These are phyloP conservation scores for Drosophila auraria DNA, from an alignment of 1,140 invertebrate species.

Conservation along the genomic window DNA sequence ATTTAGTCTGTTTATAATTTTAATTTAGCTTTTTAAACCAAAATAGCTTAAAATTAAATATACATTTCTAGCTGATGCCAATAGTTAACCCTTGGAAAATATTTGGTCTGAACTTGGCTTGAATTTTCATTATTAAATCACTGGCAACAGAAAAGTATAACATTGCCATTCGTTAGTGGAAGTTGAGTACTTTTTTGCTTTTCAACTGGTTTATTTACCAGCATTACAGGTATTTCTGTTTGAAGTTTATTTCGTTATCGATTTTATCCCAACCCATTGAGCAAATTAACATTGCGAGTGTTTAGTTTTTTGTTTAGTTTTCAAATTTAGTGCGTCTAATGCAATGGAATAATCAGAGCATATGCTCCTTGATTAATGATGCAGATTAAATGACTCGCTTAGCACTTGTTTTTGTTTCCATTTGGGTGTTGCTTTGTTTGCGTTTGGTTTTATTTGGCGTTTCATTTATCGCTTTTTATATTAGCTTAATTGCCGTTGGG, in stretches of 20 bases:
- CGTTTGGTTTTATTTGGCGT: constrained; percentile 21
- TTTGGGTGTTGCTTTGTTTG: constrained; percentile 26
- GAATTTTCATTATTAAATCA: constrained; percentile 32
- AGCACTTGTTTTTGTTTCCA: constrained; percentile 30
- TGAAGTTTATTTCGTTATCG: constrained; percentile 51
- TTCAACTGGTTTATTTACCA: constrained; percentile 49
- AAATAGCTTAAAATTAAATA: background rate
- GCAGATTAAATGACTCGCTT: constrained; percentile 67
- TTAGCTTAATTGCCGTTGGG: constrained; percentile 52
- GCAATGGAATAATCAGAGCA: constrained; percentile 61
- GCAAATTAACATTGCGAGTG: constrained; percentile 44
- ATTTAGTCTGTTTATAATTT: background rate
- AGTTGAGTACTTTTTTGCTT: constrained; percentile 47
- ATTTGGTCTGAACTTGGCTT: too few species aligned
- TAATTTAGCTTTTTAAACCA: too few species aligned
- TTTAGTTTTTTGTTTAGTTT: constrained; percentile 13
- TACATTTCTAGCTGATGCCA: background rate
- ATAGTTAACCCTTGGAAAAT: too few species aligned
- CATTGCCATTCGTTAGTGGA: constrained; percentile 43
- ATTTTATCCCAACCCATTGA: constrained; percentile 49
- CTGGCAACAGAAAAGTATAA: constrained; percentile 26
- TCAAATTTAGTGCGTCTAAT: constrained; percentile 54
- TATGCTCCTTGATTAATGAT: constrained; percentile 70
- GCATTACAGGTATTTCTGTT: constrained; percentile 52
- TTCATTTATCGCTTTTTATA: constrained; percentile 53